Conservation (phyloP, 2,888 invertebrate species). For the Diaperis boleti region DNA sequence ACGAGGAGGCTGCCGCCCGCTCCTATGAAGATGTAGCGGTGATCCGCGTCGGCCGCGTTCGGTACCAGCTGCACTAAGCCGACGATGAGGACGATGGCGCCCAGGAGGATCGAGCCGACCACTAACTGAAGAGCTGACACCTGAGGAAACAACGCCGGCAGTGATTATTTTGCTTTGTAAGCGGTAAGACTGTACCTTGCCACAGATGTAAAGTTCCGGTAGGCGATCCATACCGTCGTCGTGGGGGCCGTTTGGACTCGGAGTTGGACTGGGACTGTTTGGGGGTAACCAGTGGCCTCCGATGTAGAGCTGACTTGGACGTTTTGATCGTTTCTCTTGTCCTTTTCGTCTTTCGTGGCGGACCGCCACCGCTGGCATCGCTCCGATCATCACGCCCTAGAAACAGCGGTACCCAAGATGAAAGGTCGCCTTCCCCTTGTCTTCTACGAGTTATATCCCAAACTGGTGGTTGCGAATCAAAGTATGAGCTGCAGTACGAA, state of each 20-base stretch:
- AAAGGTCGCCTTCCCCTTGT: no score
- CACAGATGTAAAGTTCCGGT: slow-evolving; percentile 79
- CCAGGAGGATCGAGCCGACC: slow-evolving; percentile 79
- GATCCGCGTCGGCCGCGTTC: slow-evolving; percentile 81
- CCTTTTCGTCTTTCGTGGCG: slow-evolving; percentile 81
- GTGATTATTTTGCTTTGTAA: no score
- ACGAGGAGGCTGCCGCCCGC: slow-evolving; percentile 75
- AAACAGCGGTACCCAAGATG: background rate
- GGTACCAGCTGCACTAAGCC: slow-evolving; percentile 82
- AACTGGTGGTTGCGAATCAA: no score
- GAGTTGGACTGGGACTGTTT: slow-evolving; percentile 72
- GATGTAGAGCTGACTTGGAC: slow-evolving; percentile 76
- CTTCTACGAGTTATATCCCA: no score
- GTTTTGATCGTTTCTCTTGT: slow-evolving; percentile 76
- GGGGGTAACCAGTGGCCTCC: slow-evolving; percentile 75
- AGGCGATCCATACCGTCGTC: slow-evolving; percentile 69
- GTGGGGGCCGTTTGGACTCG: slow-evolving; percentile 71
- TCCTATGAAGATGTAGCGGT: slow-evolving; percentile 78
- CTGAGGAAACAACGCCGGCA: no score
- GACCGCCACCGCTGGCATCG: slow-evolving; percentile 89
- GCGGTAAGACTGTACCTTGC: no score
- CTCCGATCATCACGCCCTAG: slow-evolving; percentile 80
- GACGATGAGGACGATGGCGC: slow-evolving; percentile 80
- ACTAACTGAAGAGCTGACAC: slow-evolving; percentile 80
- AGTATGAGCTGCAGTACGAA: no score